A percentile compares a stretch with the other conserved stretches of the same genome.
Conservation (phyloP, 2,113 vertebrate genomes). For the Colius striatus region DNA sequence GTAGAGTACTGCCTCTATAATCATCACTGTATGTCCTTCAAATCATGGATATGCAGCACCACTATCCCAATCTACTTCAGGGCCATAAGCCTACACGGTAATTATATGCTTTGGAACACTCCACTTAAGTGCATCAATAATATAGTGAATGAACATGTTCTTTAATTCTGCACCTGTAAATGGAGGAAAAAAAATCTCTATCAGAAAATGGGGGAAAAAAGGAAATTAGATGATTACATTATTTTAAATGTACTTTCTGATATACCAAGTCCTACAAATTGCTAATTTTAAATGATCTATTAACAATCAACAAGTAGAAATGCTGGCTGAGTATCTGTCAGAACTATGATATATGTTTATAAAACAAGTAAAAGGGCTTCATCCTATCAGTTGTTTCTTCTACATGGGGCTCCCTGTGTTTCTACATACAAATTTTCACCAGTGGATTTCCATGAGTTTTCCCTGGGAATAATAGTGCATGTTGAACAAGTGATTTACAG, state of each 20-base stretch:
- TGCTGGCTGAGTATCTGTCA: neutral
- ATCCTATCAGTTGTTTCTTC: neutral
- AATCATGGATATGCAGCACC: constrained; percentile 88
- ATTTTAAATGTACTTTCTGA: constrained; percentile 68
- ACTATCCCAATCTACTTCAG: constrained; percentile 89
- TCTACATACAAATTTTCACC: neutral
- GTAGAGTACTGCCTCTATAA: constrained; percentile 87
- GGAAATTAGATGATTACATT: constrained; percentile 64
- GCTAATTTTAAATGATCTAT: constrained; percentile 43
- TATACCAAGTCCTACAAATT: constrained; percentile 10
- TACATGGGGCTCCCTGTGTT: rapidly evolving
- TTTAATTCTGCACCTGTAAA: constrained; percentile 91
- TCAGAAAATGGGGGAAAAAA: constrained; percentile 53
- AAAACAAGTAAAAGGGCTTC: neutral
- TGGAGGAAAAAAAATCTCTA: constrained; percentile 73
- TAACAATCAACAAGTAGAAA: constrained; percentile 44
- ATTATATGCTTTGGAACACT: constrained; percentile 95
- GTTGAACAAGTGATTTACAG: neutral
- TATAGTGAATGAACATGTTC: constrained; percentile 87
- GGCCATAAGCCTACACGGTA: constrained; percentile 90
- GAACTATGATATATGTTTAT: neutral
- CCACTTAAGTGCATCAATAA: constrained; percentile 95
- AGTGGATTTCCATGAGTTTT: neutral
- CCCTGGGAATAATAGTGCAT: neutral
- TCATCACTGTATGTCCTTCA: constrained; percentile 87